Evolutionary conservation across 2,888 invertebrate species (phyloP).

Genomic region (Hydraecia micacea): DNA sequence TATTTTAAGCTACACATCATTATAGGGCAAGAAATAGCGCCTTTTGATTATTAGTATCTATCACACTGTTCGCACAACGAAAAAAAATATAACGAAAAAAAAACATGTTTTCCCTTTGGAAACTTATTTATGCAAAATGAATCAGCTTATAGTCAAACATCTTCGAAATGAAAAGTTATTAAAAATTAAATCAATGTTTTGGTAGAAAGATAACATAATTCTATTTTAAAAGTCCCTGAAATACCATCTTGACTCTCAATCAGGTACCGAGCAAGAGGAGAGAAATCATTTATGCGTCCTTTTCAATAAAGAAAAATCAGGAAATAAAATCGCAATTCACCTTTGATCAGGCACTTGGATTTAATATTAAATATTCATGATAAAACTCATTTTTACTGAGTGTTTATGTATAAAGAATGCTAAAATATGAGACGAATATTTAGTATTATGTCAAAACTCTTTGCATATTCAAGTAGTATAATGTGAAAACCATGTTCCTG

Average conservation of each 20-base stretch:
- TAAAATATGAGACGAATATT: constrained; percentile 5
- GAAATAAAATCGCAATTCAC: constrained; percentile 26
- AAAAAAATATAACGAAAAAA: too few relatives aligned
- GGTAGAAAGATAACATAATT: constrained; percentile 25
- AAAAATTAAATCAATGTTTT: constrained; percentile 1
- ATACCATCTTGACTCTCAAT: constrained; percentile 45
- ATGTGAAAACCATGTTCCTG: constrained; percentile 32
- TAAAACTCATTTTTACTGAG: constrained; percentile 38
- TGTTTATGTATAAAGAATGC: constrained; percentile 21
- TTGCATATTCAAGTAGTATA: constrained; percentile 37
- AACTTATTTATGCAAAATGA: not conserved
- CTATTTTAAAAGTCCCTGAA: constrained; percentile 16
- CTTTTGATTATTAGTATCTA: not conserved
- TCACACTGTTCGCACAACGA: too few relatives aligned
- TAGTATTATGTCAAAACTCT: constrained; percentile 23
- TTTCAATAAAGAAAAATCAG: constrained; percentile 23
- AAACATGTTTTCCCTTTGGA: not conserved
- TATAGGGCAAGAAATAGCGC: not conserved
- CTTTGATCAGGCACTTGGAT: constrained; percentile 27
- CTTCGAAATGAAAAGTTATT: not conserved
- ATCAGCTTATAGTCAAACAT: not conserved
- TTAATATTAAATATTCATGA: constrained; percentile 53
- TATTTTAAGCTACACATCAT: not conserved
- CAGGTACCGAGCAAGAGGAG: constrained; percentile 21
- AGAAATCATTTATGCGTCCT: constrained; percentile 20